Conservation (phyloP, 2,888 invertebrate species). For the Aproaerema taeniolella region DNA sequence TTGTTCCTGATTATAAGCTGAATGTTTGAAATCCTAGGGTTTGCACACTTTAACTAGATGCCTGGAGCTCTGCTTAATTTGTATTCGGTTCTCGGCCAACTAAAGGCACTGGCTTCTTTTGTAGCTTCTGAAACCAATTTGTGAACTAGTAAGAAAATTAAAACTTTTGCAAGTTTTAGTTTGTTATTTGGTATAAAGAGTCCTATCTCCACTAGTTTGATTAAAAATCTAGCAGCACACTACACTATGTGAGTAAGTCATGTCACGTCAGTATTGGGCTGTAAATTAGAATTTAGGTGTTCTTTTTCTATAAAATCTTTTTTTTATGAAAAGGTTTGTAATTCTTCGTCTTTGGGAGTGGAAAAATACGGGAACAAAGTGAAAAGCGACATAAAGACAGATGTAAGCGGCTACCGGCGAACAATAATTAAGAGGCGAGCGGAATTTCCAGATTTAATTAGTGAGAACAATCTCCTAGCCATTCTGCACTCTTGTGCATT, state of each 20-base stretch:
- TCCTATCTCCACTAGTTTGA: too few relatives aligned
- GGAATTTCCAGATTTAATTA: conserved; percentile 74
- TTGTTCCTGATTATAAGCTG: too few relatives aligned
- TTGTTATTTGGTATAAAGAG: too few relatives aligned
- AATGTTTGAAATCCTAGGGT: conserved; percentile 22
- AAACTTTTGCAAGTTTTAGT: conserved; percentile 28
- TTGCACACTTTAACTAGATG: conserved; percentile 62
- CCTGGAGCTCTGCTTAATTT: conserved; percentile 57
- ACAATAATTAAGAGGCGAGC: conserved; percentile 75
- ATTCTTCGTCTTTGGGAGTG: too few relatives aligned
- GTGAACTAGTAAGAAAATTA: conserved; percentile 68
- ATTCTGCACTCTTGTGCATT: conserved; percentile 11
- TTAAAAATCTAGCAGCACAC: too few relatives aligned
- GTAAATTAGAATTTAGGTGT: too few relatives aligned
- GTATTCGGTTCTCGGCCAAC: conserved; percentile 59
- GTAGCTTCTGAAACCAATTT: conserved; percentile 69
- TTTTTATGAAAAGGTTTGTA: too few relatives aligned
- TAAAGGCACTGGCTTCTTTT: conserved; percentile 55
- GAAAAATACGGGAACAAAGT: conserved; percentile 64
- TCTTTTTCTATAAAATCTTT: too few relatives aligned
- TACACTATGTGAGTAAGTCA: neutral
- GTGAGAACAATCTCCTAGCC: conserved; percentile 66
- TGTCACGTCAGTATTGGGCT: conserved; percentile 8
- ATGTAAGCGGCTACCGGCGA: conserved; percentile 72
- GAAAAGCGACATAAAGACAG: conserved; percentile 71